These are phyloP conservation scores for Pogonomyrmex barbatus DNA, from an alignment of 1,140 invertebrate species.

Conservation along the genomic window DNA sequence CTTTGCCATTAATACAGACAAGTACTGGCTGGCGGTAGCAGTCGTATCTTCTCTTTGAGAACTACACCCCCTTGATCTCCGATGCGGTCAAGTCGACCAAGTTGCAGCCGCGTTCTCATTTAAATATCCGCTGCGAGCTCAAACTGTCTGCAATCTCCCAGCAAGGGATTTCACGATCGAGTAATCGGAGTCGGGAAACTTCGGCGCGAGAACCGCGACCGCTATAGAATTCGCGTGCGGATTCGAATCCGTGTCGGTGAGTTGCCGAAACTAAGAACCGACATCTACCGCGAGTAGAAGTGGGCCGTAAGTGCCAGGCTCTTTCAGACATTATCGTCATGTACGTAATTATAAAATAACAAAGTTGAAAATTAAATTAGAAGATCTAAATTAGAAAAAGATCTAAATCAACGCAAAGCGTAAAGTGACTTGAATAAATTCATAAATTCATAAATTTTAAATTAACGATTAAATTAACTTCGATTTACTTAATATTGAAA, in stretches of 20 bases:
- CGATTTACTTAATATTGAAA: no score
- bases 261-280: constrained; percentile 30
- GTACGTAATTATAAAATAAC: constrained; percentile 24
- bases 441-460: no score
- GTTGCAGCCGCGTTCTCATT: constrained; percentile 61
- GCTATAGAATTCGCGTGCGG: constrained; percentile 50
- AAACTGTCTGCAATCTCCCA: constrained; percentile 59
- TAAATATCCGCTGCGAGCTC: constrained; percentile 64
- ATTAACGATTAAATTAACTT: no score
- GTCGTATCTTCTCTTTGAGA: constrained; percentile 63
- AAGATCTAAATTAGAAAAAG: neutral
- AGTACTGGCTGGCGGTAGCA: constrained; percentile 23
- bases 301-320: neutral
- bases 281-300: neutral
- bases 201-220: constrained; percentile 44
- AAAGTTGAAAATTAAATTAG: constrained; percentile 4
- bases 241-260: constrained; percentile 45
- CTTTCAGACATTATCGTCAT: neutral
- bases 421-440: neutral
- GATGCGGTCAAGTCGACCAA: constrained; percentile 67
- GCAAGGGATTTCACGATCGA: constrained; percentile 64
- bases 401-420: neutral
- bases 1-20: constrained; percentile 57
- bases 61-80: constrained; percentile 66
- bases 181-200: constrained; percentile 62